Evolutionary conservation across 64 coral and sea anemone genomes (phyloP), one percentile per base, ranked within the genome.

Genomic region (Pocillopora verrucosa): DNA sequence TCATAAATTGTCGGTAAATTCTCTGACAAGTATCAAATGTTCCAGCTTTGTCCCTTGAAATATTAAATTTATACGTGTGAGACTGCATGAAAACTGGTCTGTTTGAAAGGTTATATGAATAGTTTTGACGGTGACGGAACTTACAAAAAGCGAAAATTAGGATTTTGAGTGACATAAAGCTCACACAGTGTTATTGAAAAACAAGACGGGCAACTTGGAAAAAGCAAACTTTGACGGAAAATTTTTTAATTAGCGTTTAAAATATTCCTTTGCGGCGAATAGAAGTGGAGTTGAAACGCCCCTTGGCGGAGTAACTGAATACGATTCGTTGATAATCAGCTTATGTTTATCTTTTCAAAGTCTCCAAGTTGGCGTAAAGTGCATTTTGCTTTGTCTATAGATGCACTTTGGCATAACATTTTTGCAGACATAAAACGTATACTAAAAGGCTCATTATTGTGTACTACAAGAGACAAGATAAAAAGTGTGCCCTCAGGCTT

Each of bases 181-280:
- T 37, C 57, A 72, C 16, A 85, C 19, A 36, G 37, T 57, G 67
- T 72, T 85, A 85, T 30, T 85, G 82, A 85, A 85, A 85, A 41
- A 36, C 65, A 45, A 85, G 61, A 51, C 82, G 59, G 36, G 57
- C 63, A 85, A 72, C 36, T 41, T 65, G 56, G 69, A 36, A 63
- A 73, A 85, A 85, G 70, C 63, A 70, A 85, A 85, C 63, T 72
- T 85, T 70, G 36, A 72, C 69, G 65, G 57, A 85, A 16, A 57
- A 56, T 85, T 85, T 63, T 85, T 85, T 85, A 85, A 85, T 85
- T 85, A 85, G 82, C 82, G 68, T 37, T 65, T 85, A 65, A 85
- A 85, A 85, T 72, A 72, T 85, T 65, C 65, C 82, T 72, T 85
- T 85, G 70, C 82, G 82, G 82, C 82, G n/a, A 72, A 63, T 68